These are phyloP conservation scores for Drosophila nigrodunni DNA, from an alignment of 1,140 invertebrate species.

Conservation along the genomic window DNA sequence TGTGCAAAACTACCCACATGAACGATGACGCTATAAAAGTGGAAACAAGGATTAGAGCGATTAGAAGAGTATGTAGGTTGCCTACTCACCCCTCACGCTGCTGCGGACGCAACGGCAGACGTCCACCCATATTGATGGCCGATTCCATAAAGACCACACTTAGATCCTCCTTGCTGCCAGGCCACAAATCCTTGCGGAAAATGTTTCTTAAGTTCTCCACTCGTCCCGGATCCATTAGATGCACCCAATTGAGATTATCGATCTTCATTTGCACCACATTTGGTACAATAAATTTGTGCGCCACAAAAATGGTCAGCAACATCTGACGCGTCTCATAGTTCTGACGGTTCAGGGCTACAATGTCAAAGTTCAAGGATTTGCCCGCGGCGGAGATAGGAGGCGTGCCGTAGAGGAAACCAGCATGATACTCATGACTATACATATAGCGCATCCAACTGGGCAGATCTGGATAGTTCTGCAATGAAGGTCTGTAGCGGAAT, in stretches of 20 bases:
- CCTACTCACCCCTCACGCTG: constrained; percentile 92
- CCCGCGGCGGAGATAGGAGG: constrained; percentile 87
- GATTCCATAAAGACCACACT: constrained; percentile 93
- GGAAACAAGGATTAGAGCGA: background rate
- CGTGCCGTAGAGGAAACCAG: constrained; percentile 92
- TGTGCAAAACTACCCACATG: constrained; percentile 90
- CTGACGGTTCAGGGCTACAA: constrained; percentile 90
- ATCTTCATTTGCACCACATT: constrained; percentile 95
- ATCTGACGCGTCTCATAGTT: constrained; percentile 91
- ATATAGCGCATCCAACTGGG: constrained; percentile 93
- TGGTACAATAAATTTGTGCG: constrained; percentile 88
- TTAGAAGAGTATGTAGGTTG: no score
- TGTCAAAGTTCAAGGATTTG: constrained; percentile 88
- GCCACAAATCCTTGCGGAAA: constrained; percentile 88
- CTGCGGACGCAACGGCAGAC: constrained; percentile 91
- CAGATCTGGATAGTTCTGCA: constrained; percentile 88
- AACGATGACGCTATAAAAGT: constrained; percentile 89
- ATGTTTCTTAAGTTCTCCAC: constrained; percentile 91
- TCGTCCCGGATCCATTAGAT: constrained; percentile 84
- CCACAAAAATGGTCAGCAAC: constrained; percentile 88
- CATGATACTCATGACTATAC: constrained; percentile 90
- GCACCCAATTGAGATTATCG: constrained; percentile 90
- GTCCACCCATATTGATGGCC: constrained; percentile 92
- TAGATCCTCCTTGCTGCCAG: constrained; percentile 88
- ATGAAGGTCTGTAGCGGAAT: constrained; percentile 77